These are phyloP conservation scores for Colletes collaris DNA, from an alignment of 2,888 invertebrate genomes.

Conservation along the genomic window DNA sequence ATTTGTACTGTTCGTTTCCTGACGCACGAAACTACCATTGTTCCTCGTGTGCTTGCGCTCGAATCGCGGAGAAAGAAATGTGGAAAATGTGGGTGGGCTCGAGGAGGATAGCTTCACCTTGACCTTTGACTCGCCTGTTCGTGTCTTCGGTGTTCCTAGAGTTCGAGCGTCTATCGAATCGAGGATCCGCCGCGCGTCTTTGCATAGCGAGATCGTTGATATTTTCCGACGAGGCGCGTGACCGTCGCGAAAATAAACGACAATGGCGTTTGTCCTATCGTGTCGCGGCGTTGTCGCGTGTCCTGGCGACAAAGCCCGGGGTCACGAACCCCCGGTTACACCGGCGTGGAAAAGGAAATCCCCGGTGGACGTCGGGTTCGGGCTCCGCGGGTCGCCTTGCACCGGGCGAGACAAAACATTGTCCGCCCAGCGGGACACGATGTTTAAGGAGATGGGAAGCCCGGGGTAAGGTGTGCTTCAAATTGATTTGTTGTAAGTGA, in stretches of 20 bases:
- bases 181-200: too few relatives aligned
- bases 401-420: conserved; percentile 65
- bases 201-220: too few relatives aligned
- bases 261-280: background rate
- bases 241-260: background rate
- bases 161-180: too few relatives aligned
- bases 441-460: conserved; percentile 54
- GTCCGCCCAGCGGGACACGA: conserved; percentile 67
- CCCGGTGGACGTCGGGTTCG: conserved; percentile 19
- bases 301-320: conserved; percentile 41
- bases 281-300: conserved; percentile 42
- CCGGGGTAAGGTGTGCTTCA: conserved; percentile 59
- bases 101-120: too few relatives aligned
- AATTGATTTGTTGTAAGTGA: conserved; percentile 71
- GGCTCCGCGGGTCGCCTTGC: conserved; percentile 53
- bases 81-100: too few relatives aligned
- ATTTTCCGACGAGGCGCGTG: too few relatives aligned
- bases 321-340: conserved; percentile 49
- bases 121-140: too few relatives aligned
- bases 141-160: too few relatives aligned
- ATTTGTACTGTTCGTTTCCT: too few relatives aligned
- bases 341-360: conserved; percentile 49
- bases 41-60: too few relatives aligned
- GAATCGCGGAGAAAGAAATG: too few relatives aligned
- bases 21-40: too few relatives aligned